Conservation (phyloP, 2,113 vertebrate species). For the Caranx ignobilis region DNA sequence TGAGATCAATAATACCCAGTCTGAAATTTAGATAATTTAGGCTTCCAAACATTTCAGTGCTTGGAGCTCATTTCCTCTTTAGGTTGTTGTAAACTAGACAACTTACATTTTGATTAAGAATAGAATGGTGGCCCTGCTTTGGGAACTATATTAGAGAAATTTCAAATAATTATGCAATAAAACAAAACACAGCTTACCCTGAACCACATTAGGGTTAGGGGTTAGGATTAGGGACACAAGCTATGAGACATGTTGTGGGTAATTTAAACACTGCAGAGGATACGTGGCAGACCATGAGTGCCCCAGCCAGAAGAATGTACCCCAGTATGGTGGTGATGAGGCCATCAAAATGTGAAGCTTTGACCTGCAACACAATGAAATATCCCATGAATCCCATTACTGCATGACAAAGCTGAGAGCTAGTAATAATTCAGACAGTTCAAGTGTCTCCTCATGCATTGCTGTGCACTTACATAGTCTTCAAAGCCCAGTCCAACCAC, state of each 20-base stretch:
- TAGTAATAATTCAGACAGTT: not conserved
- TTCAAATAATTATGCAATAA: no score
- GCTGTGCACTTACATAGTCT: slow-evolving; percentile 90
- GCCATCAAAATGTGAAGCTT: slow-evolving; percentile 96
- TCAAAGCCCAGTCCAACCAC: slow-evolving; percentile 96
- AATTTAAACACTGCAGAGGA: slow-evolving; percentile 82
- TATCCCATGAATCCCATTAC: not conserved
- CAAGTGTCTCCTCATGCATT: not conserved
- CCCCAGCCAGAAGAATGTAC: slow-evolving; percentile 94
- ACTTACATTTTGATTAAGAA: not conserved
- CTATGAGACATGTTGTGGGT: not conserved
- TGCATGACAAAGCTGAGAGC: not conserved
- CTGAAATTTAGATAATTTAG: not conserved
- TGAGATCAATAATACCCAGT: not conserved
- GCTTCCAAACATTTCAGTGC: not conserved
- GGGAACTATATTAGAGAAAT: not conserved
- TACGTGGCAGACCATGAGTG: slow-evolving; percentile 95
- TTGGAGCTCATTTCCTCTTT: not conserved
- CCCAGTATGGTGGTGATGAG: slow-evolving; percentile 96
- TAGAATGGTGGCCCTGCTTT: no score
- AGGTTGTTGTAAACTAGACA: not conserved
- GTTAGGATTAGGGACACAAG: no score
- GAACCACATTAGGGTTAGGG: not conserved
- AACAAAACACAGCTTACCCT: not conserved
- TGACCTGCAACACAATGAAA: slow-evolving; percentile 84